Percentiles rank a stretch among this genome's conserved stretches.
These are phyloP conservation scores for Lathamus discolor DNA, from an alignment of 2,113 vertebrate genomes.

Conservation along the genomic window DNA sequence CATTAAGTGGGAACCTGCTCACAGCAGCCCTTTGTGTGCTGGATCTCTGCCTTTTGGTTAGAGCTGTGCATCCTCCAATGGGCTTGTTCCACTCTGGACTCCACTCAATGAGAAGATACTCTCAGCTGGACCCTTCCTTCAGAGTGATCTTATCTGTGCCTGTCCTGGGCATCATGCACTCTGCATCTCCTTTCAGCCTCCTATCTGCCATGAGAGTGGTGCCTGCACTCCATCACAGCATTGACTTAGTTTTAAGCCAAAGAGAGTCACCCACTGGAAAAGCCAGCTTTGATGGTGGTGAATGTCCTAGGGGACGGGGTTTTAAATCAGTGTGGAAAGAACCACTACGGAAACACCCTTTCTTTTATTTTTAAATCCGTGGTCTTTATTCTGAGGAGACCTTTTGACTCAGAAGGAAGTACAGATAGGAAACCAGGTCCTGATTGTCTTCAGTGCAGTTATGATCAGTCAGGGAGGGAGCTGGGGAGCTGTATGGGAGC, in stretches of 20 bases:
- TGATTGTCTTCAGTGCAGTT: neutral
- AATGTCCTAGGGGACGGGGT: neutral
- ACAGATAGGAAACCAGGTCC: neutral
- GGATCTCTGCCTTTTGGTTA: neutral
- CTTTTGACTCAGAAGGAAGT: neutral
- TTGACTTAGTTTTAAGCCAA: neutral
- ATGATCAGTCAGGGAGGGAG: neutral
- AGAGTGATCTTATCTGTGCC: neutral
- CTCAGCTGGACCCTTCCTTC: neutral
- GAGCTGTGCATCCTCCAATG: neutral
- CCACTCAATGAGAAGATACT: neutral
- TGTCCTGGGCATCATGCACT: accelerated
- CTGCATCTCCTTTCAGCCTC: neutral
- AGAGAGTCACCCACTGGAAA: neutral
- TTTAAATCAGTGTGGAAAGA: neutral
- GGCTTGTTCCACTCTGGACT: neutral
- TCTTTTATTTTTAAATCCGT: neutral
- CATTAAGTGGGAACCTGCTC: neutral
- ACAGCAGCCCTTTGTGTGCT: neutral
- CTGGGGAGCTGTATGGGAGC: neutral
- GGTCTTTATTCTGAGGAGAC: neutral
- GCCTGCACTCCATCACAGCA: neutral
- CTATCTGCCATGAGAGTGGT: neutral
- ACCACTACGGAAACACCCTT: neutral
- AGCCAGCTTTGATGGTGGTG: neutral